Evolutionary conservation across 1,140 invertebrate genomes (phyloP).

Genomic region (Drosophila pseudoananassae): DNA sequence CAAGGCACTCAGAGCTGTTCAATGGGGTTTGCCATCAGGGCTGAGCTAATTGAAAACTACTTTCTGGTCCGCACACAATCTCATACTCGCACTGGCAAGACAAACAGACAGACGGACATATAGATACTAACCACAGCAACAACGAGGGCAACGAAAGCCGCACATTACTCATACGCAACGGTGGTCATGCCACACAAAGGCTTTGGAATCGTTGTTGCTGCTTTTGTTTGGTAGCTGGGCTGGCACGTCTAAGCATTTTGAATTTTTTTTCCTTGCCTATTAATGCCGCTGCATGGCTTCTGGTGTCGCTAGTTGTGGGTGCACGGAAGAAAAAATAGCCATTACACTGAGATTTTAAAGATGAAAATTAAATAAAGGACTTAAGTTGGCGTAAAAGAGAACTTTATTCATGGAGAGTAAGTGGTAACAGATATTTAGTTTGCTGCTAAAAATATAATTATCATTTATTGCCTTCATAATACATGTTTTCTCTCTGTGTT

Average conservation of each 20-base stretch:
- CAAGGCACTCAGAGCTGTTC: slow-evolving; percentile 50
- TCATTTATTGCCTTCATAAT: too few species aligned
- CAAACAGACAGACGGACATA: slow-evolving; percentile 9
- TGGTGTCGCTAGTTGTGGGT: slow-evolving; percentile 31
- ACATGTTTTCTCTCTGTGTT: not conserved
- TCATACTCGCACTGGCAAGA: slow-evolving; percentile 4
- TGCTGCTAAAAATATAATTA: too few species aligned
- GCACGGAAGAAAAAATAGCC: slow-evolving; percentile 1
- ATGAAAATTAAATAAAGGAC: not conserved
- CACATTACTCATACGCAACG: slow-evolving; percentile 76
- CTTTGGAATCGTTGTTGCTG: slow-evolving; percentile 35
- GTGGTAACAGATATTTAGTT: too few species aligned
- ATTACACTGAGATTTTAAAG: not conserved
- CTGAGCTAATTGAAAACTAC: slow-evolving; percentile 78
- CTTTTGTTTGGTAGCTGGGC: slow-evolving; percentile 11
- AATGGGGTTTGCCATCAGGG: slow-evolving; percentile 39
- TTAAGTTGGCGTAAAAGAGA: too few species aligned
- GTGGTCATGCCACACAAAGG: slow-evolving; percentile 46
- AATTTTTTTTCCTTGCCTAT: slow-evolving; percentile 57
- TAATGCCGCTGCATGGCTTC: slow-evolving; percentile 71
- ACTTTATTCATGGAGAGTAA: too few species aligned
- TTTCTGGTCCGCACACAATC: slow-evolving; percentile 34
- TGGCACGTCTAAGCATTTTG: slow-evolving; percentile 70
- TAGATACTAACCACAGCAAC: slow-evolving; percentile 15
- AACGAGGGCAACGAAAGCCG: slow-evolving; percentile 53